Conservation (phyloP, 2,113 vertebrate species). For the Apodemus speciosus region DNA sequence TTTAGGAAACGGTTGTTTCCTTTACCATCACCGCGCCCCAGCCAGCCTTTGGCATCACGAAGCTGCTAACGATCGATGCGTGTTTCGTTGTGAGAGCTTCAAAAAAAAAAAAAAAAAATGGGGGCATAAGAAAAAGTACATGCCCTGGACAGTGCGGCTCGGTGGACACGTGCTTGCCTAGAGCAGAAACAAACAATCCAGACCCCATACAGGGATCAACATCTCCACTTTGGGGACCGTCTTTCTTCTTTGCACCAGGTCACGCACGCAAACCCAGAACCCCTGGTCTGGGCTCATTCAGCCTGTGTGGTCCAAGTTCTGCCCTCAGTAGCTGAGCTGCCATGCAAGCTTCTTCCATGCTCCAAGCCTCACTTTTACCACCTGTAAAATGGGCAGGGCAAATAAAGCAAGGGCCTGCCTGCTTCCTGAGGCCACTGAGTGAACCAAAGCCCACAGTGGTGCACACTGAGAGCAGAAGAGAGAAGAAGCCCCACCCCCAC, state of each 20-base stretch:
- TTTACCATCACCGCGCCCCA: background rate
- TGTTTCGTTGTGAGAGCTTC: background rate
- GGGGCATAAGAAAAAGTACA: background rate
- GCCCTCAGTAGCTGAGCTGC: background rate
- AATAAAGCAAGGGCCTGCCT: background rate
- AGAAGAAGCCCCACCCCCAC: background rate
- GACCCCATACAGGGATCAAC: background rate
- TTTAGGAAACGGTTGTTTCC: background rate
- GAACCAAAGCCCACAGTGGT: too few relatives aligned
- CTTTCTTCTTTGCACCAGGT: background rate
- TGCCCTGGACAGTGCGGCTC: background rate
- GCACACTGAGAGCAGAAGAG: accelerated
- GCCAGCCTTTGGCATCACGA: background rate
- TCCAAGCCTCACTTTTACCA: background rate
- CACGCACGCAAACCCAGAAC: background rate
- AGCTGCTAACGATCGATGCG: background rate
- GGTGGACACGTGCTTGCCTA: background rate
- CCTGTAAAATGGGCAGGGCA: background rate
- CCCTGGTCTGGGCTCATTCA: background rate
- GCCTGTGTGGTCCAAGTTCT: background rate
- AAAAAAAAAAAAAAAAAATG: background rate
- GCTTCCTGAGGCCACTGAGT: background rate
- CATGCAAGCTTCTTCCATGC: accelerated
- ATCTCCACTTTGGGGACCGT: background rate
- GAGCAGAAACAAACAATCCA: background rate